Base-by-base conservation (phyloP, 2,113 vertebrate species). In the Procavia capensis region DNA sequence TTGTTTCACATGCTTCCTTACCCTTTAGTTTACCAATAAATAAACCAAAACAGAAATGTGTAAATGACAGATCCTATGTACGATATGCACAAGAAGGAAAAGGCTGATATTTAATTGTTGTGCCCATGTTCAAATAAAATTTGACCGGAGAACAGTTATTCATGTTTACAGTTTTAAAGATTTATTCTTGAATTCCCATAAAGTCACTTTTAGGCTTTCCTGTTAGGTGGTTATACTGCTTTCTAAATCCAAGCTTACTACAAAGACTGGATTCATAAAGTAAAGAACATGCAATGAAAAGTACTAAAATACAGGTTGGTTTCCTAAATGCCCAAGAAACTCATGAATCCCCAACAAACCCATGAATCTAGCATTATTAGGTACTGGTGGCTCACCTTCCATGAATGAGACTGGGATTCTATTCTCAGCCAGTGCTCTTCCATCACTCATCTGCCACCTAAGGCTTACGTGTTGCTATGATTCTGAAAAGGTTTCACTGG, bases 231-330 rank as follows among this genome's bases (percentile, higher is more conserved):
- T 74, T 74, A 93, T 4, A 39, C 0, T 82, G 24, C 14, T 64
- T 94, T 72, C 59, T 83, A 31, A 95, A 93, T 85, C 14, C 39
- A 93, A 17, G 19, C 10, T 83, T 85, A 81, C 59, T 72, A 31
- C 29, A 0, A 82, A 82, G 34, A 86, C 47, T 39, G 2, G 25
- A 85, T 88, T 85, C 66, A 85, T 59, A 68, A 72, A 68, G 78
- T 63, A 39, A 85, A 85, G 6, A 39, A 29, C 45, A 80, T 3
- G 61, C 14, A 59, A 68, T 54, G 31, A 88, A 92, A 88, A 93
- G n/a, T 27, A 27, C 34, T 43, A 41, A 90, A 68, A 13, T 80
- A 90, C 29, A 81, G 34, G 20, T 64, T 90, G 11, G 27, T 84
- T 91, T 88, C 29, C 41, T 45, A 93, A 88, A 41, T 68, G 31